Conservation (phyloP, 2,888 invertebrate genomes). For the Latrodectus elegans region DNA sequence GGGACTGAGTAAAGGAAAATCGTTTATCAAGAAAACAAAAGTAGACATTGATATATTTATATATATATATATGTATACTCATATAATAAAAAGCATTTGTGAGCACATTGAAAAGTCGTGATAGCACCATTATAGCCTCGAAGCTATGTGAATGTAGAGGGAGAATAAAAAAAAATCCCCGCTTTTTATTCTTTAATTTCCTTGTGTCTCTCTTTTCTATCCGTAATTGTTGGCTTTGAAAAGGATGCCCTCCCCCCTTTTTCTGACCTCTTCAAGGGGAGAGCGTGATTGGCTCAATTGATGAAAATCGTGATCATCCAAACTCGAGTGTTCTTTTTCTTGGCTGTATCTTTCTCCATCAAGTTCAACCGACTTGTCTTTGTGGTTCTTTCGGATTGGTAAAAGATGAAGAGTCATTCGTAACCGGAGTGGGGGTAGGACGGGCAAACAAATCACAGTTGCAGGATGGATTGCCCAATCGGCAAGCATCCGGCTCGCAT, state of each 20-base stretch:
- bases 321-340: slow-evolving; percentile 27
- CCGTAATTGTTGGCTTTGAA: slow-evolving; percentile 1
- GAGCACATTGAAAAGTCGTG: neutral
- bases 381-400: neutral
- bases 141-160: slow-evolving; percentile 1
- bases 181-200: neutral
- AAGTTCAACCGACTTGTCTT: slow-evolving; percentile 3
- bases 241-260: neutral
- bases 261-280: neutral
- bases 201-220: neutral
- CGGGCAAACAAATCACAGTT: slow-evolving; percentile 3
- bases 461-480: slow-evolving; percentile 5
- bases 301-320: slow-evolving; percentile 57
- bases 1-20: neutral
- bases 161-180: neutral
- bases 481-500: neutral
- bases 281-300: slow-evolving; percentile 55
- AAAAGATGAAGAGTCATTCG: neutral
- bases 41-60: slow-evolving; percentile 3
- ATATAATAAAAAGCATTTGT: neutral
- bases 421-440: neutral
- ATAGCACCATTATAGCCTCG: neutral
- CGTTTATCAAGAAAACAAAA: neutral
- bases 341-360: neutral
- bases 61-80: neutral